phyloP scores from a whole-genome alignment of 2,888 invertebrate species.

The Periphyllus acericola region DNA sequence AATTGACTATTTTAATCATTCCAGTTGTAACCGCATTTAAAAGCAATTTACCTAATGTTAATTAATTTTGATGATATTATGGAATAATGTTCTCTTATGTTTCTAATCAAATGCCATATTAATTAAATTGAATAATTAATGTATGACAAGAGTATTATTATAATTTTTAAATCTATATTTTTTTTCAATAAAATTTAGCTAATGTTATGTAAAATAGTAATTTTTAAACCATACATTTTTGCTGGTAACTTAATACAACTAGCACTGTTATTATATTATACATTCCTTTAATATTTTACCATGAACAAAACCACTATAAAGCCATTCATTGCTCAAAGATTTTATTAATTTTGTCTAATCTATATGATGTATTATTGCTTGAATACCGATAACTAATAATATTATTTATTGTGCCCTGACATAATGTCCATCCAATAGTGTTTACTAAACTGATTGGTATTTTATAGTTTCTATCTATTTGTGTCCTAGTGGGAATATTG shows the following conservation, averaged over 20 bases:
- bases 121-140: neutral
- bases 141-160: slow-evolving; percentile 34
- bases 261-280: neutral
- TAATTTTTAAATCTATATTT: slow-evolving; percentile 12
- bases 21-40: slow-evolving; percentile 38
- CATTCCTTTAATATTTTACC: slow-evolving; percentile 35
- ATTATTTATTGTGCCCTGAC: slow-evolving; percentile 36
- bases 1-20: slow-evolving; percentile 25
- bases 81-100: neutral
- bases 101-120: slow-evolving; percentile 12
- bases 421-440: slow-evolving; percentile 48
- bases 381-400: neutral
- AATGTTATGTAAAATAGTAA: neutral
- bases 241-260: neutral
- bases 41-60: neutral
- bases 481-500: slow-evolving; percentile 27
- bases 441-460: slow-evolving; percentile 23
- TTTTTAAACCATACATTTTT: neutral
- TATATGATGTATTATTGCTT: slow-evolving; percentile 26
- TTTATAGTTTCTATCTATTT: slow-evolving; percentile 45
- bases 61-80: neutral
- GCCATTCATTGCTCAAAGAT: slow-evolving; percentile 51
- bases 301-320: slow-evolving; percentile 33
- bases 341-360: slow-evolving; percentile 17
- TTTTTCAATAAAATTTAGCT: neutral